Percentiles rank a stretch among this genome's conserved stretches.
Conservation (phyloP, 2,888 invertebrate genomes). For the Pseudeuparius sepicola region DNA sequence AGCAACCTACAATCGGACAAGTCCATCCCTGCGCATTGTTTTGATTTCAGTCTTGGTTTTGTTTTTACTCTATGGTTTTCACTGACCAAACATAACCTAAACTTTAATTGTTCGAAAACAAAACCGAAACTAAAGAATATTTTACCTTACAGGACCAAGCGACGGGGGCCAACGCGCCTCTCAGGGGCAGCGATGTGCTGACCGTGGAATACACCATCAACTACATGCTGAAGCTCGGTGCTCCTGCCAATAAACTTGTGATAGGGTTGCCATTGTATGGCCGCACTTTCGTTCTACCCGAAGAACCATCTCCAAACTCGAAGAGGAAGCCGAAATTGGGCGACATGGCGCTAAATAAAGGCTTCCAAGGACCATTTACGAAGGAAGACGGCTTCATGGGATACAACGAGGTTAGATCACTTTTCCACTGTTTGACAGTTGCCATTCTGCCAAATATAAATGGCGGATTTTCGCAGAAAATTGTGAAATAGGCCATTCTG, state of each 20-base stretch:
- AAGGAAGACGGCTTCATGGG: constrained; percentile 76
- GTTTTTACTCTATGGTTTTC: no score
- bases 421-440: constrained; percentile 4
- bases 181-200: constrained; percentile 50
- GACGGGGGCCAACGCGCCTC: constrained; percentile 70
- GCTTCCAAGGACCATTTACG: constrained; percentile 70
- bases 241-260: constrained; percentile 66
- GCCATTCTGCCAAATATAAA: no score
- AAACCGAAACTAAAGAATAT: no score
- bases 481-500: no score
- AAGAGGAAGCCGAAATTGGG: constrained; percentile 42
- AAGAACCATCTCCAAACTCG: constrained; percentile 32
- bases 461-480: no score
- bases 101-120: no score
- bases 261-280: constrained; percentile 79
- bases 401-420: constrained; percentile 68
- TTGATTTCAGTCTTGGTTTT: no score
- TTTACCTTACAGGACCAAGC: no score
- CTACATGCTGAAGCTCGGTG: constrained; percentile 63
- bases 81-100: no score
- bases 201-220: constrained; percentile 68
- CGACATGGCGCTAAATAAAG: constrained; percentile 44
- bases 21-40: no score
- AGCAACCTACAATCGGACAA: no score
- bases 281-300: constrained; percentile 57